These are phyloP conservation scores for Dolomedes plantarius DNA, from an alignment of 2,888 invertebrate species.

Conservation along the genomic window DNA sequence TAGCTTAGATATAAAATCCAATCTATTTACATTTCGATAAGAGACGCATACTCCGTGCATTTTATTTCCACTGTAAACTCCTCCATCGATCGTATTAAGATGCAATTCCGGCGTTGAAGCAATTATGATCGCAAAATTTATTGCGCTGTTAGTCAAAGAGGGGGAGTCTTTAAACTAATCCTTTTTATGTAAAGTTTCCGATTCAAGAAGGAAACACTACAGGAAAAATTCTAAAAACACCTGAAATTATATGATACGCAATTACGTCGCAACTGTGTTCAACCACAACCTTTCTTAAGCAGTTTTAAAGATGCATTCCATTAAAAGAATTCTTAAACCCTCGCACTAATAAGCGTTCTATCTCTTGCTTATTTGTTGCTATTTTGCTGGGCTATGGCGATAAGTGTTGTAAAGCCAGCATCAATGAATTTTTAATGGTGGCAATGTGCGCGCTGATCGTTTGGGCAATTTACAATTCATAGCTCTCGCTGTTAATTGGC, in stretches of 20 bases:
- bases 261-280: background rate
- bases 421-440: constrained; percentile 26
- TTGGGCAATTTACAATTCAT: constrained; percentile 25
- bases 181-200: background rate
- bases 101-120: background rate
- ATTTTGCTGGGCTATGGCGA: background rate
- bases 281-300: background rate
- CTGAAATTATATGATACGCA: background rate
- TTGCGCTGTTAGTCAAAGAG: background rate
- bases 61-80: background rate
- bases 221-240: background rate
- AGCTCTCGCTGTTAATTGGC: constrained; percentile 11
- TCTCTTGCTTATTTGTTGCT: constrained; percentile 4
- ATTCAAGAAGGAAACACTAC: background rate
- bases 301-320: background rate
- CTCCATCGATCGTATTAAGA: background rate
- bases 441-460: background rate
- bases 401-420: background rate
- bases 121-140: constrained; percentile 10
- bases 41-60: background rate
- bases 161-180: background rate
- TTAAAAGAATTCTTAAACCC: constrained; percentile 5
- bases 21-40: background rate
- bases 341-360: constrained; percentile 1
- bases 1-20: too few species aligned